Base-by-base conservation (phyloP, 1,140 invertebrate genomes). In the Drosophila truncata region DNA sequence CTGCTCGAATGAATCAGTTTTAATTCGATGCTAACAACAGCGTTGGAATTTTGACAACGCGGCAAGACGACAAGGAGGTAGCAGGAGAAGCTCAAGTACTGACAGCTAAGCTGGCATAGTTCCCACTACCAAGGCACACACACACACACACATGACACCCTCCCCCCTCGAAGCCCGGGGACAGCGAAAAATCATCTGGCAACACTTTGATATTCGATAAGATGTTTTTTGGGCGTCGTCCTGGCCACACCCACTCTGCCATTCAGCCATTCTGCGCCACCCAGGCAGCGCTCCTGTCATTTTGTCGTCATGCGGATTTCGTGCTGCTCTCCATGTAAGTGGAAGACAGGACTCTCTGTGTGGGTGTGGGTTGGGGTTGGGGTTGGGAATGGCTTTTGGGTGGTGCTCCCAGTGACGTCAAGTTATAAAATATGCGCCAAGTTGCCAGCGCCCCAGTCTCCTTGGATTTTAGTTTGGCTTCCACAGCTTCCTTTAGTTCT, bases 191-290 rank as follows among this genome's bases (percentile, higher is more conserved):
- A 86, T 80, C 83, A 87, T 80, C 76, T 82, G 75, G 81, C 80
- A 86, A 83, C 83, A 86, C 83, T 86, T 86, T 86, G 83, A 86
- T 87, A 86, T 87, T 87, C 83, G 84, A 86, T 86, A 87, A 87
- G 76, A 83, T 33, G 69, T 20, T 59, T 71, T 37, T 67, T 61
- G 31, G 58, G 54, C 46, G 37, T 37, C 29, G 33, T 55, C 39
- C 41, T 29, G 46, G 52, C 31, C 44, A 49, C 37, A 61, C 41
- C 39, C 39, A 27, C 20, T 31, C 23, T 25, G 18, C 20, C 46
- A n/a, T n/a, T n/a, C n/a, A n/a, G n/a, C n/a, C n/a, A n/a, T n/a
- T n/a, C n/a, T n/a, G n/a, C n/a, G n/a, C n/a, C n/a, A n/a, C n/a
- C n/a, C n/a, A n/a, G n/a, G n/a, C 46, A 20, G 16, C 31, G 14